Evolutionary conservation across 2,888 invertebrate genomes (phyloP).

Genomic region (Acleris literana): DNA sequence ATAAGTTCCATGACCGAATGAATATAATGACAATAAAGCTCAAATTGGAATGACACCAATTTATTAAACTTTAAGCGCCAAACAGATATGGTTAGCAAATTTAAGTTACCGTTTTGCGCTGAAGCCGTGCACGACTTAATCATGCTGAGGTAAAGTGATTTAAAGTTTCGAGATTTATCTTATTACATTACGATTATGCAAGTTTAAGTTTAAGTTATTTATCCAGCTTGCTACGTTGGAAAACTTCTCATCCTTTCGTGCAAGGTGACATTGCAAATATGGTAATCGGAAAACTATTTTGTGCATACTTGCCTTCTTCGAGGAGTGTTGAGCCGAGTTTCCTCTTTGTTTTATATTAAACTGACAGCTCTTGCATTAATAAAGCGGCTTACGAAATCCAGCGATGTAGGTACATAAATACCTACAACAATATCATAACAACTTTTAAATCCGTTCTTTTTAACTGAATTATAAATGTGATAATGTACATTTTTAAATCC

Average conservation of each 20-base stretch:
- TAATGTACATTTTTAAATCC: no score
- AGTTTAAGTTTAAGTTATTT: slow-evolving; percentile 50
- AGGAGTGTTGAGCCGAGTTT: slow-evolving; percentile 26
- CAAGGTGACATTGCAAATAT: slow-evolving; percentile 62
- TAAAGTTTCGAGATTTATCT: slow-evolving; percentile 29
- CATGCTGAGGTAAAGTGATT: slow-evolving; percentile 20
- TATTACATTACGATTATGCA: slow-evolving; percentile 34
- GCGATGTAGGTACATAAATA: not conserved
- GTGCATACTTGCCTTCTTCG: slow-evolving; percentile 20
- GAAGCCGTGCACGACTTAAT: slow-evolving; percentile 18
- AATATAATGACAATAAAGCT: slow-evolving; percentile 6
- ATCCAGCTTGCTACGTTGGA: slow-evolving; percentile 53
- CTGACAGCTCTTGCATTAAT: slow-evolving; percentile 20
- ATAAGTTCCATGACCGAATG: not conserved
- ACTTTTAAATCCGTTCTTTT: slow-evolving; percentile 3
- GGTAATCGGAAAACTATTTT: slow-evolving; percentile 56
- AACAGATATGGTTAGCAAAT: slow-evolving; percentile 26
- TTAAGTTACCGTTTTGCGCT: slow-evolving; percentile 18
- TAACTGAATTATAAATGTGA: no score
- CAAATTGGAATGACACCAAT: not conserved
- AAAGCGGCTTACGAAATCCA: not conserved
- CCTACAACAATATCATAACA: not conserved
- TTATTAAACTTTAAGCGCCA: slow-evolving; percentile 11
- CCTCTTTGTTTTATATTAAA: slow-evolving; percentile 25
- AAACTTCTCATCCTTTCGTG: slow-evolving; percentile 66